Evolutionary conservation across 2,888 invertebrate species (phyloP), one percentile per base, ranked within the genome.

Genomic region (Enchytraeus crypticus): DNA sequence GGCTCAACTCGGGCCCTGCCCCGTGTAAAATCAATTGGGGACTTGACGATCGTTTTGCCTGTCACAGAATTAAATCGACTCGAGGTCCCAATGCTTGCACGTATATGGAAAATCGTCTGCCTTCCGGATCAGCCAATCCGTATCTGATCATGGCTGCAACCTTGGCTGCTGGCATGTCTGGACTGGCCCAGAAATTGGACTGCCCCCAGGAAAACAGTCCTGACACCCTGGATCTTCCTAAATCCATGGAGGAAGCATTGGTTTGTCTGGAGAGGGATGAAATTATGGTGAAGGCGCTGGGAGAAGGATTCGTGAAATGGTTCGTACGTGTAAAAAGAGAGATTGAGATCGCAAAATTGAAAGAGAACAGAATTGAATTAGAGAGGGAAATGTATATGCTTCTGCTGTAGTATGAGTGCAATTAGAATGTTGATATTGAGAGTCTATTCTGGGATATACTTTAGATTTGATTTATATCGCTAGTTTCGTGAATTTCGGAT

Each of bases 121-220:
- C 62, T 1, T 59, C 60, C 14, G 56, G 54, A 2, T 47, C 59
- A 23, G 51, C 53, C 54, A 64, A 64, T 32, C 62, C 64, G 2
- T 64, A 64, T 45, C 51, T 64, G 23, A 57, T 53, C 11, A 38
- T 60, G 47, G 64, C 64, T 21, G 57, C 56, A 26, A 60, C 60
- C n/a, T 33, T 64, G 5, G 64, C 62, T 18, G 64, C 64, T 30
- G 64, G 64, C 3, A n/a, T 64, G 14, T 65, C 68, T 53, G 66
- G 68, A 8, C 26, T 65, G 11, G n/a, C 54, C 26, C 59, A 57
- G 29, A 59, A 64, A 33, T 26, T 64, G 3, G 53, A 49, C 8
- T 49, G 43, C n/a, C 59, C 59, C n/a, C 26, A 27, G 14, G 38
- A 45, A 21, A 56, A 18, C 11, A 26, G 26, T 5, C 21, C 27